These are phyloP conservation scores for Saguinus midas DNA, from an alignment of 2,113 vertebrate genomes.

Conservation along the genomic window DNA sequence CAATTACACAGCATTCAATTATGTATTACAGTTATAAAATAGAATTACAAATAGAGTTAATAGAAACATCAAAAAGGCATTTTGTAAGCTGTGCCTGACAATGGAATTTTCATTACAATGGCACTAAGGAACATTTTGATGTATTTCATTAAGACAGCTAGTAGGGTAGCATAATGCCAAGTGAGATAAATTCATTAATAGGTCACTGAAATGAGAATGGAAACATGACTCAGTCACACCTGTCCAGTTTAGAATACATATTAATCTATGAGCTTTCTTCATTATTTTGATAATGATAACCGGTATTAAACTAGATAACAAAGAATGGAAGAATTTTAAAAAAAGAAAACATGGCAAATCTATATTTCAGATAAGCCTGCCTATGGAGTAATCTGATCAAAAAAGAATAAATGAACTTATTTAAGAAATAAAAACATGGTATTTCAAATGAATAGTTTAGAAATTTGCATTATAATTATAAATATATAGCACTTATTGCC, in stretches of 20 bases:
- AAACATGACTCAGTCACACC: not conserved
- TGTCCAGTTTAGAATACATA: not conserved
- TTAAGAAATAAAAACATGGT: not conserved
- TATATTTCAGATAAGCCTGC: not conserved
- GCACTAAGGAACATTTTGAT: not conserved
- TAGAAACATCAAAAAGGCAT: conserved; percentile 30
- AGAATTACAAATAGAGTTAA: conserved; percentile 48
- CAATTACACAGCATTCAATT: not conserved
- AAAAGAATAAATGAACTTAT: not conserved
- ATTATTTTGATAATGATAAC: conserved; percentile 18
- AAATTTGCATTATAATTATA: conserved; percentile 15
- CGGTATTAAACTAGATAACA: not conserved
- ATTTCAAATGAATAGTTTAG: not conserved
- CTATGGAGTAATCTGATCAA: not conserved
- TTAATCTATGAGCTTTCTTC: conserved; percentile 7
- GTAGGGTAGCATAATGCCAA: not conserved
- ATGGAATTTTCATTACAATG: not conserved
- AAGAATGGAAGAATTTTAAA: not conserved
- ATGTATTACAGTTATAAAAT: not conserved
- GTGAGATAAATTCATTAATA: not conserved
- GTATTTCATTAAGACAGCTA: conserved; percentile 26
- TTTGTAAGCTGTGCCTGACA: not conserved
- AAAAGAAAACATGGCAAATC: not conserved
- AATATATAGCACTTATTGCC: not conserved
- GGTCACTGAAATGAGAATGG: not conserved